Evolutionary conservation across 2,797 vertebrate genomes (phyloP), one percentile per base, ranked within the genome.

Genomic region (Adelosebastes latens): DNA sequence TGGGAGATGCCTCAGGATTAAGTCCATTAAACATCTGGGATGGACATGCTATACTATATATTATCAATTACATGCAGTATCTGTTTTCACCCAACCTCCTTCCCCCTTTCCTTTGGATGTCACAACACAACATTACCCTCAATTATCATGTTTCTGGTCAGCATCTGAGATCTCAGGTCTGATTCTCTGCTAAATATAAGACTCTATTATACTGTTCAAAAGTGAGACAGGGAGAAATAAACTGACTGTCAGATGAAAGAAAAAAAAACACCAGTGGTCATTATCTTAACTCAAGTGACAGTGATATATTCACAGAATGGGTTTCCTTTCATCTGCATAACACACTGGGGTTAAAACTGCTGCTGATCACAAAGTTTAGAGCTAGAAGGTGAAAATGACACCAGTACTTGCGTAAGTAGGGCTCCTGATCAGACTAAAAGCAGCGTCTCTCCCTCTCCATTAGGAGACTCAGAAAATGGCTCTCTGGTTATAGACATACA

Each of bases 391-490:
- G 82, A 82, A 85, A 82, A 81, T 39, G 66, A 89, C 83, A 84
- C 64, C 18, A 69, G 70, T 63, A 53, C 65, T 68, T 68, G 42
- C 61, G 71, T 69, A 82, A 86, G 68, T 64, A 63, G 62, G 79
- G 68, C 88, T 83, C 79, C 84, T 87, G 81, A 74, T 75, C 69
- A 13, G 73, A 88, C 86, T 79, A 81, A 93, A 90, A 82, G 75
- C 85, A 74, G 79, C 27, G 24, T 80, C 81, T 80, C 80, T 81
- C 52, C 75, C 66, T 71, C 49, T 74, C 62, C 59, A 82, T 86
- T 79, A 81, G 80, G 79, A 83, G 84, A 91, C 87, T 81, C 80
- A 88, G 79, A 87, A 89, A 83, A 88, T 84, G 73, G 72, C 79
- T 86, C 59, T 77, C 69, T 86, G 85, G 91, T 88, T 88, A 67